phyloP scores from a whole-genome alignment of 2,797 vertebrate species.

The Apodemus agrarius region DNA sequence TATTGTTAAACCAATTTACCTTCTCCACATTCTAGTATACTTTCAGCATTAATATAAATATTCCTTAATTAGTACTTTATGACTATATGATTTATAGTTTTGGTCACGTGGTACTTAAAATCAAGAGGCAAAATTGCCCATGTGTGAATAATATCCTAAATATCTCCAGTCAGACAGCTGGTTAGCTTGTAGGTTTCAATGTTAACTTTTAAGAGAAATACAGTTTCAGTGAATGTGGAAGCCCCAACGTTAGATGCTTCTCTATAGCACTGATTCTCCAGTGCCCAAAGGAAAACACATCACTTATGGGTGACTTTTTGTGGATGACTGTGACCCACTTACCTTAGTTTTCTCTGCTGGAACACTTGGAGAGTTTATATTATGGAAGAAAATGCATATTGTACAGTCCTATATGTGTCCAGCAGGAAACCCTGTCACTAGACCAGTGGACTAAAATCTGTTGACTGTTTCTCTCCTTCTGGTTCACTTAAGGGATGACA shows the following conservation, averaged over 20 bases:
- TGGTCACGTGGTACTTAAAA: not conserved
- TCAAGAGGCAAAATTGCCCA: not conserved
- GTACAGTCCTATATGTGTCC: not conserved
- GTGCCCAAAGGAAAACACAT: not conserved
- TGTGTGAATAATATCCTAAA: not conserved
- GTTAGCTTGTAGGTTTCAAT: not conserved
- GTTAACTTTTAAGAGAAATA: not conserved
- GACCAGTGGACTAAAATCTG: constrained; percentile 4
- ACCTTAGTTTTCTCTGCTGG: not conserved
- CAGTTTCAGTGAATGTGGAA: not conserved
- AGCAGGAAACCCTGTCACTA: not conserved
- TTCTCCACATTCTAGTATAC: not conserved
- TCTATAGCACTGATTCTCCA: not conserved
- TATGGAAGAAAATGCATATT: not conserved
- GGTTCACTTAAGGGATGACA: not conserved
- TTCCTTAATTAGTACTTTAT: constrained; percentile 28
- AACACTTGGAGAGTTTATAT: not conserved
- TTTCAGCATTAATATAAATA: constrained; percentile 55
- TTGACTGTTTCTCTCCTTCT: not conserved
- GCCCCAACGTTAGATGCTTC: not conserved
- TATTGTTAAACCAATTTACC: constrained; percentile 20
- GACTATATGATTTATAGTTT: constrained; percentile 22
- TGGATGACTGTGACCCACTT: not conserved
- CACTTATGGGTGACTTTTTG: not conserved
- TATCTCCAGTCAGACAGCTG: not conserved